A percentile compares a stretch with the other conserved stretches of the same genome.
phyloP scores from a whole-genome alignment of 2,888 invertebrate species.

The Drosophila lutescens region DNA sequence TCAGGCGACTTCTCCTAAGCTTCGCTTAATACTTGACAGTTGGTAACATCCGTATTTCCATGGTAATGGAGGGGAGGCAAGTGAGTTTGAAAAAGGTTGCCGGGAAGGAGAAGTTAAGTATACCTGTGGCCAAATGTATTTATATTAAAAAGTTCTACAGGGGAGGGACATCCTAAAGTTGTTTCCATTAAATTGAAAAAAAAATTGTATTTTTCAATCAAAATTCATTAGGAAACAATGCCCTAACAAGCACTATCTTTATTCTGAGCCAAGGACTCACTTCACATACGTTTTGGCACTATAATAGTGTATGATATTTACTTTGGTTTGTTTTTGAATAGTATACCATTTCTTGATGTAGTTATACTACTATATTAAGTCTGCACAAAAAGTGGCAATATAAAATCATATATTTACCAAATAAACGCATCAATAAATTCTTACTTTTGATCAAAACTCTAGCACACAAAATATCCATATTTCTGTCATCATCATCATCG shows the following conservation, averaged over 20 bases:
- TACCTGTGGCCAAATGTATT: not conserved
- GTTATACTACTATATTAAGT: not conserved
- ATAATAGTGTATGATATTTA: not conserved
- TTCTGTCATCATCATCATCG: conserved; percentile 43
- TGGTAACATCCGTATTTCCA: conserved; percentile 43
- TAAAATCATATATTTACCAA: conserved; percentile 9
- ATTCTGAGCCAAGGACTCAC: too few relatives aligned
- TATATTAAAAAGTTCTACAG: not conserved
- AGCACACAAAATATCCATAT: conserved; percentile 40
- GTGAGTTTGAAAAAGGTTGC: not conserved
- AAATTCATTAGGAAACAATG: too few relatives aligned
- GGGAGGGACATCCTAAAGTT: not conserved
- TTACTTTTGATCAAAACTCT: conserved; percentile 25
- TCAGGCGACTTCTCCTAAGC: conserved; percentile 12
- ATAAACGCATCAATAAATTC: conserved; percentile 32
- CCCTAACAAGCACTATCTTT: too few relatives aligned
- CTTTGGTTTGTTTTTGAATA: not conserved
- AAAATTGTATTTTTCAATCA: too few relatives aligned
- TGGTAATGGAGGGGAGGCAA: conserved; percentile 33
- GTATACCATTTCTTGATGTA: not conserved
- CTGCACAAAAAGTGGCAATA: not conserved
- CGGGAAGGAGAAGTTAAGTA: not conserved
- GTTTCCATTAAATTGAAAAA: too few relatives aligned
- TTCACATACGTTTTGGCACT: too few relatives aligned
- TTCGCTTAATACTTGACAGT: conserved; percentile 61